A percentile compares a stretch with the other conserved stretches of the same genome.
These are phyloP conservation scores for Bufotes viridis DNA, from an alignment of 2,797 vertebrate species.

Conservation along the genomic window DNA sequence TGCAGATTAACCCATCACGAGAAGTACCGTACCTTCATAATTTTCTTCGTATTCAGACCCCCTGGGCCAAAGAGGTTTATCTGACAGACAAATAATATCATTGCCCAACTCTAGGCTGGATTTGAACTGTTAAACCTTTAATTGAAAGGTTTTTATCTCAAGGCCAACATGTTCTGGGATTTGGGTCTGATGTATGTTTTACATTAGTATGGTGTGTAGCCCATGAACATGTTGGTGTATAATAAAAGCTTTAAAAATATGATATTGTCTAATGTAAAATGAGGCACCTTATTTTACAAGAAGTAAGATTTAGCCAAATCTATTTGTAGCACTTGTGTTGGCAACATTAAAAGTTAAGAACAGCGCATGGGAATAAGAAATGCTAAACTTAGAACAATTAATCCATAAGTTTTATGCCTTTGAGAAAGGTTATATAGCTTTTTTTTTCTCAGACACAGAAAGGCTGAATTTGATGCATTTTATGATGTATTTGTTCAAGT, in stretches of 20 bases:
- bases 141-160: constrained; percentile 37
- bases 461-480: neutral
- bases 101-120: neutral
- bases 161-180: constrained; percentile 2
- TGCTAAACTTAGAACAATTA: neutral
- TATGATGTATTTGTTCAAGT: neutral
- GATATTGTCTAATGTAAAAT: neutral
- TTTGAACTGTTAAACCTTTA: constrained; percentile 55
- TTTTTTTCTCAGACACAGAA: neutral
- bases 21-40: neutral
- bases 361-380: neutral
- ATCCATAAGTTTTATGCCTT: neutral
- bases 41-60: neutral
- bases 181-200: neutral
- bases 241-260: neutral
- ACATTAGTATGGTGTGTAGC: neutral
- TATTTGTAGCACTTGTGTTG: neutral
- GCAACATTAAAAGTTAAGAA: neutral
- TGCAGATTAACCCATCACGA: neutral
- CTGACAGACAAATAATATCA: constrained; percentile 4
- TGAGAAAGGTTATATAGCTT: neutral
- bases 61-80: neutral
- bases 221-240: neutral
- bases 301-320: neutral
- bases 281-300: neutral